A percentile compares a stretch with the other conserved stretches of the same genome.
Conservation (phyloP, 2,888 invertebrate species). For the Pharmacophagus antenor region DNA sequence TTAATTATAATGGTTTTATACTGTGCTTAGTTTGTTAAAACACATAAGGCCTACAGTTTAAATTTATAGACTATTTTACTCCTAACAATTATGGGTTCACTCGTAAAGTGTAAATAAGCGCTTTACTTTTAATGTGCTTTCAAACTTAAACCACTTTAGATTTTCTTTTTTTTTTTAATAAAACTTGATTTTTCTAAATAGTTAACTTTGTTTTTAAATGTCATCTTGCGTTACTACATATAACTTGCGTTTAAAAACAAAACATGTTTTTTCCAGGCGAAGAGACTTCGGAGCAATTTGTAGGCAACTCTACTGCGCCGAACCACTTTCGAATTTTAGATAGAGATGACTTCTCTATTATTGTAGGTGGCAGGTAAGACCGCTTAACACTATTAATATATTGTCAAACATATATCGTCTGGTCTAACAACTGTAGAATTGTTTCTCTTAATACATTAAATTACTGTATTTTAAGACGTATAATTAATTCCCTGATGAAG, state of each 20-base stretch:
- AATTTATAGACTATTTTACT: not conserved
- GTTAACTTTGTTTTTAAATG: not conserved
- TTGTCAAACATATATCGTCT: too few relatives aligned
- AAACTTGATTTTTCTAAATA: not conserved
- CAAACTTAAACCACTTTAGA: not conserved
- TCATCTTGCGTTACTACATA: not conserved
- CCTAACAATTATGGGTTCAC: not conserved
- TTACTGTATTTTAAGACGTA: not conserved
- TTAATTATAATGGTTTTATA: too few relatives aligned
- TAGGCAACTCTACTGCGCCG: constrained; percentile 88
- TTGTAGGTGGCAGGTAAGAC: constrained; percentile 92
- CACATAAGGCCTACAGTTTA: too few relatives aligned
- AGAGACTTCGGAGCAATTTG: constrained; percentile 86
- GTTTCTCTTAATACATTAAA: too few relatives aligned
- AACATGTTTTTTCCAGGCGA: constrained; percentile 82
- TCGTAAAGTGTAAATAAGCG: constrained; percentile 1
- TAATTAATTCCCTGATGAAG: not conserved
- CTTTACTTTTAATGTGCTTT: not conserved
- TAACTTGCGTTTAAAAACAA: not conserved
- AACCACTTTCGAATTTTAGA: constrained; percentile 95
- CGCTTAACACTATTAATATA: too few relatives aligned
- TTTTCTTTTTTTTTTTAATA: not conserved
- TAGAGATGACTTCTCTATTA: constrained; percentile 90
- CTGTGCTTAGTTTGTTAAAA: too few relatives aligned
- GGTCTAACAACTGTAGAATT: too few relatives aligned